Conservation (phyloP, 2,797 vertebrate species). For the Crenichthys baileyi region DNA sequence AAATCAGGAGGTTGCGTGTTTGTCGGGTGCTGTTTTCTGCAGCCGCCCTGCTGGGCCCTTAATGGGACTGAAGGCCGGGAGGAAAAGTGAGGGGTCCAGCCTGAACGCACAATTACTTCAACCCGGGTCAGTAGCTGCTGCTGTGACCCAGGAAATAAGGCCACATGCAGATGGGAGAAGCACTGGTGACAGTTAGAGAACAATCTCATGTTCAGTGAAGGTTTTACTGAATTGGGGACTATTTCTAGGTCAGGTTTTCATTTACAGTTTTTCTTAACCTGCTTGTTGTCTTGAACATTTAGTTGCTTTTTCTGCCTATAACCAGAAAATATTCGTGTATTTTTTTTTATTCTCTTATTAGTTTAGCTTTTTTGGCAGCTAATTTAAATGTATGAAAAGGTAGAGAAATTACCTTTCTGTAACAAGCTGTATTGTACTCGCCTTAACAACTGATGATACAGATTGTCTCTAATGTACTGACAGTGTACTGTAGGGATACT, state of each 20-base stretch:
- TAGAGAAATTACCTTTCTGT: no score
- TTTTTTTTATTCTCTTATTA: no score
- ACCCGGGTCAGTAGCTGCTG: conserved; percentile 5
- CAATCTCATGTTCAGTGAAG: background rate
- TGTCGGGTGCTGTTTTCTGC: background rate
- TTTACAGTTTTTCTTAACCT: no score
- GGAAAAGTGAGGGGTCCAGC: background rate
- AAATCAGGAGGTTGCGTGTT: background rate
- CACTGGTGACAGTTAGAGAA: background rate
- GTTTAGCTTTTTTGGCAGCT: no score
- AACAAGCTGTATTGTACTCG: no score
- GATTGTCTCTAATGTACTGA: no score
- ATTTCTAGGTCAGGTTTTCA: background rate
- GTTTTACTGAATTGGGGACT: background rate
- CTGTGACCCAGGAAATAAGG: conserved; percentile 6
- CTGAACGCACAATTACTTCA: background rate
- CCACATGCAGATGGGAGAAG: conserved; percentile 4
- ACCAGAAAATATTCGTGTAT: no score
- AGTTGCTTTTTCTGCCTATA: no score
- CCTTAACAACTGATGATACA: no score
- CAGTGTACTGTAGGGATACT: no score
- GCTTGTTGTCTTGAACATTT: no score
- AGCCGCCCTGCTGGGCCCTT: background rate
- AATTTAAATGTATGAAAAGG: no score
- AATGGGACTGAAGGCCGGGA: background rate